Conservation (phyloP, 2,113 vertebrate species). For the Corydoras maculifer region DNA sequence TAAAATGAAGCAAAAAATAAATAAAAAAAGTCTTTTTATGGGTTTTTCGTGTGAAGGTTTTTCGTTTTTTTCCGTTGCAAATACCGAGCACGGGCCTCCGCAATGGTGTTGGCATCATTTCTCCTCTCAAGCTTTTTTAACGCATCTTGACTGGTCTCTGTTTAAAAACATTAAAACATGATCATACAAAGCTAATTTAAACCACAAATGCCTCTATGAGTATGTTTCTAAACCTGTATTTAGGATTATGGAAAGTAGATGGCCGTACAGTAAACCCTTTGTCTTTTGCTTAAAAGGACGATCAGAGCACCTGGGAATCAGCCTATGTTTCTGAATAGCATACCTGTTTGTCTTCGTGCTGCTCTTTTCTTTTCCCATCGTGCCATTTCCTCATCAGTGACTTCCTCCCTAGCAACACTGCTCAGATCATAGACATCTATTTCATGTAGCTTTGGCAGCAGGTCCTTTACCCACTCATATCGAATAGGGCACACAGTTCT, state of each 20-base stretch:
- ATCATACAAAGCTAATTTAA: neutral
- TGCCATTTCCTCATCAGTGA: slow-evolving; percentile 77
- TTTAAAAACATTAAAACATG: slow-evolving; percentile 14
- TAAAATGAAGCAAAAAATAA: neutral
- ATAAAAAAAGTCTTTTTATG: slow-evolving; percentile 11
- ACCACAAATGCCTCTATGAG: neutral
- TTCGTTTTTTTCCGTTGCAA: too few relatives aligned
- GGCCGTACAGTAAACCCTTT: neutral
- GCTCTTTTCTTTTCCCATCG: slow-evolving; percentile 78
- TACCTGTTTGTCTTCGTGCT: slow-evolving; percentile 73
- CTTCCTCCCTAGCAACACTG: slow-evolving; percentile 84
- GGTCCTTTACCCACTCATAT: slow-evolving; percentile 90
- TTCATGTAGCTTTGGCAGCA: slow-evolving; percentile 89
- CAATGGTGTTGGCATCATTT: neutral
- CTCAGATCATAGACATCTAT: slow-evolving; percentile 87
- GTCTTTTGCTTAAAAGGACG: neutral
- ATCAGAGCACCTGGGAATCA: neutral
- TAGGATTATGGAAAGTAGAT: too few relatives aligned
- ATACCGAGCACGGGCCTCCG: too few relatives aligned
- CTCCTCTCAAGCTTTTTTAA: neutral
- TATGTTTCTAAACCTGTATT: too few relatives aligned
- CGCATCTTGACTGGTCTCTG: too few relatives aligned
- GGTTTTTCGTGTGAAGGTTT: neutral
- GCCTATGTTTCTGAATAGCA: slow-evolving; percentile 34
- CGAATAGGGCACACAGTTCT: slow-evolving; percentile 87